Evolutionary conservation across 1,140 invertebrate genomes (phyloP).

Genomic region (Potamilus streckersoni): DNA sequence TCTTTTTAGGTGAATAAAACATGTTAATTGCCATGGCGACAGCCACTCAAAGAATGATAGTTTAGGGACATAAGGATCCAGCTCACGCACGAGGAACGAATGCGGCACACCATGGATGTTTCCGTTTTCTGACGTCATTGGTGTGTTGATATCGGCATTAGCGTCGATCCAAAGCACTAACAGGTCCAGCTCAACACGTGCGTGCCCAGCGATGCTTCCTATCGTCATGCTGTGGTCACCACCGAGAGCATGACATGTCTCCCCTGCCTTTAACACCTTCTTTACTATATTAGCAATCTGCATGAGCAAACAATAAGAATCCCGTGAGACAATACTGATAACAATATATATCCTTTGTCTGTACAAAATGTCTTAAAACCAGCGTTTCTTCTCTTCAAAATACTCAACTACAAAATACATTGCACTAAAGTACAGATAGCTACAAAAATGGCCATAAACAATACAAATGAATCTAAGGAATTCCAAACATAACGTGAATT

Average conservation of each 20-base stretch:
- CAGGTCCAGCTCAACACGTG: conserved; percentile 77
- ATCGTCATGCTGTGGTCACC: conserved; percentile 92
- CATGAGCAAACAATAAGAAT: neutral
- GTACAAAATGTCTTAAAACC: no score
- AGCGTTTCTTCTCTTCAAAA: no score
- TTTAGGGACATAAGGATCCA: conserved; percentile 78
- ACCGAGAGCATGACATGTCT: conserved; percentile 62
- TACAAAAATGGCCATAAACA: no score
- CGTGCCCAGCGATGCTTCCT: conserved; percentile 83
- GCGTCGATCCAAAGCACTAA: conserved; percentile 94
- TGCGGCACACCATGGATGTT: conserved; percentile 95
- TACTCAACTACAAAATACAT: no score
- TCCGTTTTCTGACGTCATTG: conserved; percentile 80
- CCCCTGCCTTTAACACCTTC: conserved; percentile 35
- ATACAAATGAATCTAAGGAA: no score
- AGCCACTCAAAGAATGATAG: conserved; percentile 85
- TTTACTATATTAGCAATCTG: conserved; percentile 50
- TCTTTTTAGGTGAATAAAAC: neutral
- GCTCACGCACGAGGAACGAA: conserved; percentile 82
- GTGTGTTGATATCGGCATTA: conserved; percentile 93
- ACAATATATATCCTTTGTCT: no score
- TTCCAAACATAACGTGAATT: no score
- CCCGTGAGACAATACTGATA: no score
- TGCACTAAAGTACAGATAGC: no score
- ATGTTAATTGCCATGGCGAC: conserved; percentile 70